A percentile compares a stretch with the other conserved stretches of the same genome.
These are phyloP conservation scores for Galendromus occidentalis DNA, from an alignment of 1,140 invertebrate species.

Conservation along the genomic window DNA sequence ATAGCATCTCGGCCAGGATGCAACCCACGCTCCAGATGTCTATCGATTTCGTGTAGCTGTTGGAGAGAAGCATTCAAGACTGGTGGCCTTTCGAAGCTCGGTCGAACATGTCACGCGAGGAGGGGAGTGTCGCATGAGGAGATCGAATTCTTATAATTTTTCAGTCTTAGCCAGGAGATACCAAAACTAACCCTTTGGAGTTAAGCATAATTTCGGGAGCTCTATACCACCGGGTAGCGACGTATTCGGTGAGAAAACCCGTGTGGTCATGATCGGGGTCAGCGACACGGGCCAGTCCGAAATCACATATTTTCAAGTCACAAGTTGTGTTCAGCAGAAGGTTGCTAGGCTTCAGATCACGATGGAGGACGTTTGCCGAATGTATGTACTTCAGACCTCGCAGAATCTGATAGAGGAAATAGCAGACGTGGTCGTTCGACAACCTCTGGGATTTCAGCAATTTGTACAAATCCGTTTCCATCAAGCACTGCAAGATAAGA, in stretches of 20 bases:
- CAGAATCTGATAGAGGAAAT: slow-evolving; percentile 99
- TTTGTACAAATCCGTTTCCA: slow-evolving; percentile 99
- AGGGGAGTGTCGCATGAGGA: too few species aligned
- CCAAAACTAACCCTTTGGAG: slow-evolving; percentile 49
- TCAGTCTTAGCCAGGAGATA: too few species aligned
- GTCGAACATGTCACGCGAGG: too few species aligned
- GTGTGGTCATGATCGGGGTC: slow-evolving; percentile 99
- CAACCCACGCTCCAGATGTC: slow-evolving; percentile 99
- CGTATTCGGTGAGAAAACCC: slow-evolving; percentile 96
- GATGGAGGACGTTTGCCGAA: slow-evolving; percentile 94
- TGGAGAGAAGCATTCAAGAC: too few species aligned
- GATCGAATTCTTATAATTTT: too few species aligned
- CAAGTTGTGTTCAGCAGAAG: slow-evolving; percentile 95
- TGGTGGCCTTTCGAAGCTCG: too few species aligned
- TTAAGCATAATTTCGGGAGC: slow-evolving; percentile 99
- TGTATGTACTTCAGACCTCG: slow-evolving; percentile 98
- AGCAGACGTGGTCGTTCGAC: slow-evolving; percentile 98
- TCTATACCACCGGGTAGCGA: slow-evolving; percentile 92
- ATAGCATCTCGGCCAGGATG: slow-evolving; percentile 96
- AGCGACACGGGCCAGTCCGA: slow-evolving; percentile 85
- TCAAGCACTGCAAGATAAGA: slow-evolving; percentile 53
- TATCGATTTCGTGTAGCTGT: slow-evolving; percentile 28
- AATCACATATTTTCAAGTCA: slow-evolving; percentile 99
- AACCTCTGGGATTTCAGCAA: slow-evolving; percentile 93
- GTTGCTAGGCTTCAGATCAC: slow-evolving; percentile 96